Evolutionary conservation across 2,888 invertebrate species (phyloP).

Genomic region (Philhelius pedissequus): DNA sequence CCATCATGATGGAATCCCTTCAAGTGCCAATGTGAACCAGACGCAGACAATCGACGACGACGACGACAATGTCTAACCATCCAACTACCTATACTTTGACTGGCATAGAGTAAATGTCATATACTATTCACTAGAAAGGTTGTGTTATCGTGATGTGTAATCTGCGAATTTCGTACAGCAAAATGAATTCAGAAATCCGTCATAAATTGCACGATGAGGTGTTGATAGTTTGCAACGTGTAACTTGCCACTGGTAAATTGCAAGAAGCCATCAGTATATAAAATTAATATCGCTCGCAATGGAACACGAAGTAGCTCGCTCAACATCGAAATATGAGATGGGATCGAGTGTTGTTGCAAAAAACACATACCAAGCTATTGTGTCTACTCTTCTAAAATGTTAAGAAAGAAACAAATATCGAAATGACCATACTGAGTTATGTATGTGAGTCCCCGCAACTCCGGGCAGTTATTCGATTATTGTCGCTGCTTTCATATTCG

Average conservation of each 20-base stretch:
- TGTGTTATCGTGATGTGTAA: conserved; percentile 44
- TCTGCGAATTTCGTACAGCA: conserved; percentile 38
- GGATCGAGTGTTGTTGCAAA: conserved; percentile 12
- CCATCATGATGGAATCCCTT: conserved; percentile 22
- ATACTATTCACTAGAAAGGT: conserved; percentile 18
- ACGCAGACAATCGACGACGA: conserved; percentile 29
- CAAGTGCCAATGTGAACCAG: conserved; percentile 44
- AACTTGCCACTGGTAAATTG: too few species aligned
- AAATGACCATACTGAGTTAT: too few species aligned
- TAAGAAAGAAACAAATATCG: too few species aligned
- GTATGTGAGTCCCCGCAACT: too few species aligned
- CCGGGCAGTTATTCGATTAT: too few species aligned
- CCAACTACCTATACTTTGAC: too few species aligned
- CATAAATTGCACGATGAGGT: conserved; percentile 55
- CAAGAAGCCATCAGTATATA: neutral
- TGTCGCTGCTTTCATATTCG: too few species aligned
- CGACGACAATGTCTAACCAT: neutral
- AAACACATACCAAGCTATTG: conserved; percentile 26
- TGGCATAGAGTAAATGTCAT: neutral
- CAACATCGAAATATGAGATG: conserved; percentile 18
- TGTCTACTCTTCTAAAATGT: too few species aligned
- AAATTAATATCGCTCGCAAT: conserved; percentile 46
- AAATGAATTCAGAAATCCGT: conserved; percentile 62
- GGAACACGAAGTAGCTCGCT: conserved; percentile 24
- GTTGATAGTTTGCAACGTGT: conserved; percentile 34